phyloP scores from a whole-genome alignment of 2,888 invertebrate genomes.

The Temnothorax ravouxi region DNA sequence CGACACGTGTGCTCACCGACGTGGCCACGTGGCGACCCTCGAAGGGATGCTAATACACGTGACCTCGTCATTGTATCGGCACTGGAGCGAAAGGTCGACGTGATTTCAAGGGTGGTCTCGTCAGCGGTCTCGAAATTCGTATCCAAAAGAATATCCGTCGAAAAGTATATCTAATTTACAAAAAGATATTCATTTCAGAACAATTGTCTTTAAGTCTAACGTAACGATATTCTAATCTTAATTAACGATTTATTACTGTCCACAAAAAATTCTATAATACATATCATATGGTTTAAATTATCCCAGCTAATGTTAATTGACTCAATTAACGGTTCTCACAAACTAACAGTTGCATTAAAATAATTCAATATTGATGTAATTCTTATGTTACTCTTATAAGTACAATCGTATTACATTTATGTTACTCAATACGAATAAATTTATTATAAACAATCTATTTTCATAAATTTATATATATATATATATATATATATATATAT shows the following conservation, averaged over 20 bases:
- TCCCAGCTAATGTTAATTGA: not conserved
- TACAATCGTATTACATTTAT: not conserved
- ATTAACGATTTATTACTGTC: not conserved
- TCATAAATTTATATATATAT: slow-evolving; percentile 7
- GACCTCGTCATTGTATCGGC: slow-evolving; percentile 77
- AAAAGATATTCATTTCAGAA: slow-evolving; percentile 16
- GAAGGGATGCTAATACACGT: slow-evolving; percentile 75
- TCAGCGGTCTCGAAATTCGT: slow-evolving; percentile 23
- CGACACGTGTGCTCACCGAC: slow-evolving; percentile 60
- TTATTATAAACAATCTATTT: not conserved
- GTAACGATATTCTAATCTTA: not conserved
- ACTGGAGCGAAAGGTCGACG: slow-evolving; percentile 71
- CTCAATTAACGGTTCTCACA: not conserved
- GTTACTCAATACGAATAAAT: not conserved
- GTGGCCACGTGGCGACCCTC: slow-evolving; percentile 70
- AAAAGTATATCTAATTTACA: not conserved
- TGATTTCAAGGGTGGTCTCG: slow-evolving; percentile 66
- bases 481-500: not conserved
- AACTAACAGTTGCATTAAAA: not conserved
- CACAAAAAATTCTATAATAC: not conserved
- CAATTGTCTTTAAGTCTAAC: not conserved
- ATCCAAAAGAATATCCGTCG: not conserved
- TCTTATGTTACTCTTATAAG: not conserved
- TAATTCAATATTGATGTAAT: slow-evolving; percentile 1
- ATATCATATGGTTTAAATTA: not conserved